phyloP scores from a whole-genome alignment of 2,797 vertebrate species.

The Sphaeramia orbicularis region DNA sequence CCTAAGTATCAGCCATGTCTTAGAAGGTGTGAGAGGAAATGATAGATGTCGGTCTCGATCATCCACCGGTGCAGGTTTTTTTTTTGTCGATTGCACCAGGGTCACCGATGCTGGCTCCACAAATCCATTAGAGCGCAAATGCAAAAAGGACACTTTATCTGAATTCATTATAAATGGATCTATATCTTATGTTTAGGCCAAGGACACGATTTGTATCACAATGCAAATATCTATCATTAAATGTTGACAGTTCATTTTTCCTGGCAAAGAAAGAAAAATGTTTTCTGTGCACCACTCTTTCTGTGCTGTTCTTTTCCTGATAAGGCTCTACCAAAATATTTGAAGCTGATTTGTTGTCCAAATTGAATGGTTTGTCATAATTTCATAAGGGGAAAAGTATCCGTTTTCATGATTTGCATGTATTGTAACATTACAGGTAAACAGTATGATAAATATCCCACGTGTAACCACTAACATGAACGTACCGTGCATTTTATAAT shows the following conservation, averaged over 20 bases:
- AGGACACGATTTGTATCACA: constrained; percentile 90
- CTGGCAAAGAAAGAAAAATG: constrained; percentile 88
- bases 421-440: constrained; percentile 72
- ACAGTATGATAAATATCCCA: constrained; percentile 65
- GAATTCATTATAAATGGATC: constrained; percentile 90
- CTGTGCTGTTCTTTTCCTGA: constrained; percentile 57
- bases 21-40: constrained; percentile 80
- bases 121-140: constrained; percentile 85
- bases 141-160: constrained; percentile 87
- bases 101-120: constrained; percentile 82
- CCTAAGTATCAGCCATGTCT: constrained; percentile 67
- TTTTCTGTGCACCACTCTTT: constrained; percentile 71
- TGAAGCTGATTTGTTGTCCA: constrained; percentile 82
- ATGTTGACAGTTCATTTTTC: constrained; percentile 90
- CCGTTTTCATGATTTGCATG: constrained; percentile 78
- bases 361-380: constrained; percentile 81
- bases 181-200: constrained; percentile 90
- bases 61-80: constrained; percentile 76
- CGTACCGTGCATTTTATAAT: constrained; percentile 11
- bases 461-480: constrained; percentile 37
- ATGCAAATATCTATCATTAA: constrained; percentile 92
- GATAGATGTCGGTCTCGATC: constrained; percentile 83
- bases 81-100: constrained; percentile 85
- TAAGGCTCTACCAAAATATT: constrained; percentile 64
- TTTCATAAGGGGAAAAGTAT: constrained; percentile 69